These are phyloP conservation scores for Drosophila mettleri DNA, from an alignment of 2,888 invertebrate species.

Conservation along the genomic window DNA sequence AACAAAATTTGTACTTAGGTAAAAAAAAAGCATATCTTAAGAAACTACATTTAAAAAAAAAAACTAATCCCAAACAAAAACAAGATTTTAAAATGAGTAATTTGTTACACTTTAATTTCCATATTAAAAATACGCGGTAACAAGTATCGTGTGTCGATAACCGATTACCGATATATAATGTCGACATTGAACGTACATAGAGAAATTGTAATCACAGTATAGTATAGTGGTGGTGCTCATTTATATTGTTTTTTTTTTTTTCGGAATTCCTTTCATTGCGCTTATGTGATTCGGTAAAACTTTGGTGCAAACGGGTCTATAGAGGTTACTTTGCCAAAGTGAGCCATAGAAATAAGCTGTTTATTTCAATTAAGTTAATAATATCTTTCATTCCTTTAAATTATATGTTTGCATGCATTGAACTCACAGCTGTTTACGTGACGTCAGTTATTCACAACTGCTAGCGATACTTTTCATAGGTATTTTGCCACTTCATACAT, in stretches of 20 bases:
- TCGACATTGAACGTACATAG: constrained; percentile 18
- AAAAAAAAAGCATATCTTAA: background rate
- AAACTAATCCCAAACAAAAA: background rate
- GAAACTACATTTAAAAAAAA: background rate
- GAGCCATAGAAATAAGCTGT: background rate
- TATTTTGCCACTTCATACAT: background rate
- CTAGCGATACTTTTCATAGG: background rate
- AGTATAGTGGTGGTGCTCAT: background rate
- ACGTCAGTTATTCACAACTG: background rate
- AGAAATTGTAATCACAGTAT: constrained; percentile 8
- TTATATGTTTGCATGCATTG: background rate
- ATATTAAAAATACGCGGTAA: constrained; percentile 5
- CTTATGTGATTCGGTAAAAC: constrained; percentile 11
- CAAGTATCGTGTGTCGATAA: constrained; percentile 32
- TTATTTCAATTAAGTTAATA: background rate
- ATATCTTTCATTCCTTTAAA: background rate
- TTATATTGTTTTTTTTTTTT: constrained; percentile 16
- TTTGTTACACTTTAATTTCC: constrained; percentile 1
- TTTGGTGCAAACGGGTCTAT: constrained; percentile 12
- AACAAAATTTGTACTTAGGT: background rate
- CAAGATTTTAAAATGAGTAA: background rate
- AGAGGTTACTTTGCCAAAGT: constrained; percentile 10
- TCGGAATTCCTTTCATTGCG: constrained; percentile 1
- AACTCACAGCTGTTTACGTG: constrained; percentile 31
- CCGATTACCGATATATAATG: constrained; percentile 24